Conservation (phyloP, 64 coral and sea anemone genomes). For the Pachyseris speciosa region DNA sequence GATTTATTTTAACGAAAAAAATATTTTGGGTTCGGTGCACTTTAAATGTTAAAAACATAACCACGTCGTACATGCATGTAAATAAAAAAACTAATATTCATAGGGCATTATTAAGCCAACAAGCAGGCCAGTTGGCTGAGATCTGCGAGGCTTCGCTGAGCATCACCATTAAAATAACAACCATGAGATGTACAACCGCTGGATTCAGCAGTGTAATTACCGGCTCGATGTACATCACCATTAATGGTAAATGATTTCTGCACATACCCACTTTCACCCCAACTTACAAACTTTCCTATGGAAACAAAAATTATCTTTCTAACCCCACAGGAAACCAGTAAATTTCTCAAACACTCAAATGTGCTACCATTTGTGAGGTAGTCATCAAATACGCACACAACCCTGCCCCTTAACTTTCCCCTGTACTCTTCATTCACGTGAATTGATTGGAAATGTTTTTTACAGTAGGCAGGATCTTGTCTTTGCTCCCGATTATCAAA, state of each 20-base stretch:
- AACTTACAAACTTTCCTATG: slow-evolving; percentile 26
- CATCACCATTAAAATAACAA: background rate
- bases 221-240: background rate
- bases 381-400: slow-evolving; percentile 74
- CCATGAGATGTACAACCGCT: background rate
- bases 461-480: background rate
- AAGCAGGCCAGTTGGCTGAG: slow-evolving; percentile 8
- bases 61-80: too few species aligned
- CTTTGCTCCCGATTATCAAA: background rate
- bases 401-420: slow-evolving; percentile 52
- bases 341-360: slow-evolving; percentile 53
- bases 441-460: slow-evolving; percentile 65
- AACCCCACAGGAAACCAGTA: slow-evolving; percentile 48
- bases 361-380: slow-evolving; percentile 39
- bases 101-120: background rate
- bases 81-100: too few species aligned
- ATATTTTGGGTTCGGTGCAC: too few species aligned
- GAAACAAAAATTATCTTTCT: slow-evolving; percentile 73
- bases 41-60: too few species aligned
- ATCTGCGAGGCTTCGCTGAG: slow-evolving; percentile 36
- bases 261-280: background rate
- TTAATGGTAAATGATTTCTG: background rate
- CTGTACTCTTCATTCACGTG: slow-evolving; percentile 20
- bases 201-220: background rate
- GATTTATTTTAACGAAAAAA: too few species aligned